These are phyloP conservation scores for Lophotriccus pileatus DNA, from an alignment of 2,797 vertebrate species.

Conservation along the genomic window DNA sequence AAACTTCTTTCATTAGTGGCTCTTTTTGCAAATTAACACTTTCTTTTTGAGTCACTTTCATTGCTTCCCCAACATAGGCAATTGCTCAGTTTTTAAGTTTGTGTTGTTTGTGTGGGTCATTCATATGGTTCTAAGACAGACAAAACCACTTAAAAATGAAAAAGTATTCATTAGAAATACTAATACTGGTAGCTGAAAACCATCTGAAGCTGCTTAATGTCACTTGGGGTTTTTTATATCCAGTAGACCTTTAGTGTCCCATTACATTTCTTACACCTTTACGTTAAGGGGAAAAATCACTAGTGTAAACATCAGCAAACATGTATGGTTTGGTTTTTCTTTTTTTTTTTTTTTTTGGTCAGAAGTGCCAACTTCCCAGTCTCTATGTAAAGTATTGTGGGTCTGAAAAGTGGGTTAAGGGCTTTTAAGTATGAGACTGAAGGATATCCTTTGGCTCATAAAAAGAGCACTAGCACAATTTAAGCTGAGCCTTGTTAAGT, in stretches of 20 bases:
- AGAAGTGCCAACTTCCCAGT: not conserved
- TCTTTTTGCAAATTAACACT: no score
- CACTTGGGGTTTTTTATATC: fast-evolving
- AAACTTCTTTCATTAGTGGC: not conserved
- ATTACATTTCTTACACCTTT: not conserved
- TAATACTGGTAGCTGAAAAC: not conserved
- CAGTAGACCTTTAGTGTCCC: not conserved
- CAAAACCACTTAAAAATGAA: not conserved
- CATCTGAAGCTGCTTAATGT: not conserved
- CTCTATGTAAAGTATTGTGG: not conserved
- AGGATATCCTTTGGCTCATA: not conserved
- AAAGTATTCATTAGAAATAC: not conserved
- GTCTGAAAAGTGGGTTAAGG: not conserved
- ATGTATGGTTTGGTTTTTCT: not conserved
- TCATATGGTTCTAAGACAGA: not conserved
- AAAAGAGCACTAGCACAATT: not conserved
- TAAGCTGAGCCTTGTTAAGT: not conserved
- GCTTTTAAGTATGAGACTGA: not conserved
- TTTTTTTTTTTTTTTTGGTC: not conserved
- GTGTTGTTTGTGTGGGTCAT: not conserved
- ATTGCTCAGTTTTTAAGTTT: not conserved
- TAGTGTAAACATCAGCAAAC: not conserved
- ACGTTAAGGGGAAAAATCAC: not conserved
- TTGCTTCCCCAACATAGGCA: not conserved
- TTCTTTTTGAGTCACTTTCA: not conserved